Base-by-base conservation (phyloP, 2,797 vertebrate genomes). In the Mycteria americana region DNA sequence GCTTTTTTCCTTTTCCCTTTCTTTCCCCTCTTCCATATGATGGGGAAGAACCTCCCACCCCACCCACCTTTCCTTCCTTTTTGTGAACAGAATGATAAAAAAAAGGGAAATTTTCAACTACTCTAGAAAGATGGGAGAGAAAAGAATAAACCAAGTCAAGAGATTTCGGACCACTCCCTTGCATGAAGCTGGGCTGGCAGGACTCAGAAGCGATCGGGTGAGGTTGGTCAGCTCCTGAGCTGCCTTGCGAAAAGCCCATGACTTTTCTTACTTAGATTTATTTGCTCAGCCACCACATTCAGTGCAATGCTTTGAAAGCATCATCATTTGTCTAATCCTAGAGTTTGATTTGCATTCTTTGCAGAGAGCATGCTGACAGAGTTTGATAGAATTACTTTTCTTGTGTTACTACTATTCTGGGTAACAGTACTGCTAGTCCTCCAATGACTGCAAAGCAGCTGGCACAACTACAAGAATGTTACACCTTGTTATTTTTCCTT, bases 201-300 rank as follows among this genome's bases (percentile, higher is more conserved):
- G 64, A 35, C 54, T 73, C 6, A 3, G 35, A 50, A 65, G 57
- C 1, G 3, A 37, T 10, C 0, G 0, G 37, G 30, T 64, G 56
- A 79, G 25, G 35, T 57, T n/a, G 37, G 30, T 65, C 73, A 85
- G 37, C 41, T 97, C n/a, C 63, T 1, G 5, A 77, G 33, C 16
- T 31, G 60, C 39, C 59, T 23, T n/a, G 7, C 9, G 37, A 82
- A 79, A 84, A 86, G 28, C 12, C 33, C 63, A 5, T 33, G 79
- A 63, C 35, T 64, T 78, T 41, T 89, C 65, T 51, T 70, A 28
- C 51, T 70, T 73, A 54, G n/a, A 57, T 82, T 37, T 64, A 10
- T 80, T 73, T 93, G 24, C 72, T 85, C 83, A 89, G 9, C 17
- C 70, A 64, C 39, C 35, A 73, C 48, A 28, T 70, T 62, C 74